Conservation (phyloP, 2,797 vertebrate genomes). For the Lates japonicus region DNA sequence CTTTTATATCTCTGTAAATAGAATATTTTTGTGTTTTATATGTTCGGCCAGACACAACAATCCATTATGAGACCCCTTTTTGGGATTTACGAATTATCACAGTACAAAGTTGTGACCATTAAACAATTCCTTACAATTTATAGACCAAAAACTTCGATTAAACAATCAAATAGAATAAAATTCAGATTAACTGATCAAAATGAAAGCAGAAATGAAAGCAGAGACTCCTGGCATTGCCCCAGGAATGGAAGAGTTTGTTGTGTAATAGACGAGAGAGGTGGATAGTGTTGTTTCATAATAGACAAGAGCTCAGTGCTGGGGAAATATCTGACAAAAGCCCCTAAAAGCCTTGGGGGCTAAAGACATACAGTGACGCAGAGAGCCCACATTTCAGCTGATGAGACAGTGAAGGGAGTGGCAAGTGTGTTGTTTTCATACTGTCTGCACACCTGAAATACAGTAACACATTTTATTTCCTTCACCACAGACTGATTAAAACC, state of each 20-base stretch:
- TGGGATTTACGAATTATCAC: too few relatives aligned
- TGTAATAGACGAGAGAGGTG: background rate
- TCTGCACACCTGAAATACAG: background rate
- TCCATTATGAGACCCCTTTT: too few relatives aligned
- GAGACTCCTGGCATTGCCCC: background rate
- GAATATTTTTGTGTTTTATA: too few relatives aligned
- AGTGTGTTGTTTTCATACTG: background rate
- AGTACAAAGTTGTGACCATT: too few relatives aligned
- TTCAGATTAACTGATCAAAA: background rate
- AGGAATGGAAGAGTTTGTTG: slow-evolving; percentile 7
- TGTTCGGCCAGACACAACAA: too few relatives aligned
- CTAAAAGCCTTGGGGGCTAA: background rate
- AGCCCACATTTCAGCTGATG: background rate
- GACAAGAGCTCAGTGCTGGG: background rate
- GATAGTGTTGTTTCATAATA: slow-evolving; percentile 36
- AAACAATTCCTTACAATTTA: background rate
- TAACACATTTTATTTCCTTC: background rate
- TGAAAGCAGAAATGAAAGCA: background rate
- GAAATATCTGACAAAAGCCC: slow-evolving; percentile 27
- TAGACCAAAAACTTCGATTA: background rate
- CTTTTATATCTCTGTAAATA: too few relatives aligned
- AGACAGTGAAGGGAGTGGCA: slow-evolving; percentile 20
- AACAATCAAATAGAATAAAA: background rate
- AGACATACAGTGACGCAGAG: background rate
- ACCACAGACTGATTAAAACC: background rate